Evolutionary conservation across 1,140 invertebrate species (phyloP).

Genomic region (Diorhabda carinulata): DNA sequence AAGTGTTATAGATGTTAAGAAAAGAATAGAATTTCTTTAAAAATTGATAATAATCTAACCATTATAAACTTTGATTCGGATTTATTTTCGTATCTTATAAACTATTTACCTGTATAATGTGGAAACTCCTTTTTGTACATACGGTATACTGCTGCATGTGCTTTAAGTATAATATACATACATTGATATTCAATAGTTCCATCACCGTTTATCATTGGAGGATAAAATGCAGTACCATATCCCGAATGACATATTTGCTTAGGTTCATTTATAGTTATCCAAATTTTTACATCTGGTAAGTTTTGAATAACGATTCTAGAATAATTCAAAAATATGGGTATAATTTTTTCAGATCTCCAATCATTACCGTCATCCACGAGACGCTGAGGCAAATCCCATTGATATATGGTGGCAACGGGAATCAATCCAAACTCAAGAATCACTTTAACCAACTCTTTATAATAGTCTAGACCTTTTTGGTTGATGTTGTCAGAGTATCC

Average conservation of each 20-base stretch:
- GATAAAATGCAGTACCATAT: neutral
- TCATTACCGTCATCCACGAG: neutral
- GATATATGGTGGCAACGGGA: no score
- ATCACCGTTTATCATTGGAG: neutral
- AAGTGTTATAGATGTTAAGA: no score
- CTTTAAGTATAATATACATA: neutral
- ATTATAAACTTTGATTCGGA: no score
- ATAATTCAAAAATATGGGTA: neutral
- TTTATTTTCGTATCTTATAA: no score
- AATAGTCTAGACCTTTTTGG: no score
- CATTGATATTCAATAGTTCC: neutral
- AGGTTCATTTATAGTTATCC: slow-evolving; percentile 6
- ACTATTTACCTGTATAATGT: neutral
- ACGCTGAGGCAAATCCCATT: no score
- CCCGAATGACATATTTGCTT: neutral
- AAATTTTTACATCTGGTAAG: neutral
- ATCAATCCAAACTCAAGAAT: no score
- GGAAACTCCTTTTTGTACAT: slow-evolving; percentile 10
- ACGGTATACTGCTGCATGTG: neutral
- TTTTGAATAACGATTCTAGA: neutral
- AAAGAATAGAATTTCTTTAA: no score
- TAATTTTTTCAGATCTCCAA: neutral
- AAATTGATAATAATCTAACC: no score
- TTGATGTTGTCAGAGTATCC: no score
- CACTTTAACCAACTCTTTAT: no score